Conservation (phyloP, 2,113 vertebrate genomes). For the Promerops cafer region DNA sequence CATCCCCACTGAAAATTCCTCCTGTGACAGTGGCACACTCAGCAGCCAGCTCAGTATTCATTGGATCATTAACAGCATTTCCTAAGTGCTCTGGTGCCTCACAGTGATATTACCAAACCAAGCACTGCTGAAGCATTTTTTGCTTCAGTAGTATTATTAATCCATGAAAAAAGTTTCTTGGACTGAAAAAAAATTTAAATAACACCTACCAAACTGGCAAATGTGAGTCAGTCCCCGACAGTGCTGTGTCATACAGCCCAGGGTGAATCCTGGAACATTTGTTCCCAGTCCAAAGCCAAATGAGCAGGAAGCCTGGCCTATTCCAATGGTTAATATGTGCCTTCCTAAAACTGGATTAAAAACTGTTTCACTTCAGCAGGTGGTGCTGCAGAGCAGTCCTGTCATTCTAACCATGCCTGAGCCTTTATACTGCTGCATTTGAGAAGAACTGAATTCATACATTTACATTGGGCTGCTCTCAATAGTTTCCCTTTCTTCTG, state of each 20-base stretch:
- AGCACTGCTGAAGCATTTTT: not conserved
- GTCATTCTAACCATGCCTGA: not conserved
- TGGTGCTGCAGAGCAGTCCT: conserved; percentile 15
- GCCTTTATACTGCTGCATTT: not conserved
- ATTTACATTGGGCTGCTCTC: not conserved
- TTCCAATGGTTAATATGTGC: accelerated
- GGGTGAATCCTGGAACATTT: not conserved
- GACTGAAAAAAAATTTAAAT: not conserved
- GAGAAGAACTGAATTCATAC: not conserved
- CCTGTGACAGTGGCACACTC: not conserved
- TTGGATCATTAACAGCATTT: not conserved
- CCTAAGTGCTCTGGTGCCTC: not conserved
- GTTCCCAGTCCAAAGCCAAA: not conserved
- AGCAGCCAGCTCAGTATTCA: not conserved
- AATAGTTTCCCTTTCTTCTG: not conserved
- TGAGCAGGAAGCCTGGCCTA: not conserved
- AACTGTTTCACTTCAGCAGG: not conserved
- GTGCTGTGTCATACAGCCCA: not conserved
- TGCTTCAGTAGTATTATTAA: not conserved
- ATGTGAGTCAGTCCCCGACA: not conserved
- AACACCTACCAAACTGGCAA: not conserved
- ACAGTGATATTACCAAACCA: not conserved
- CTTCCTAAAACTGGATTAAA: not conserved
- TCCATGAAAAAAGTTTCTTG: not conserved
- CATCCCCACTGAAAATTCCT: not conserved